Base-by-base conservation (phyloP, 2,113 vertebrate species). In the Sturnus vulgaris region DNA sequence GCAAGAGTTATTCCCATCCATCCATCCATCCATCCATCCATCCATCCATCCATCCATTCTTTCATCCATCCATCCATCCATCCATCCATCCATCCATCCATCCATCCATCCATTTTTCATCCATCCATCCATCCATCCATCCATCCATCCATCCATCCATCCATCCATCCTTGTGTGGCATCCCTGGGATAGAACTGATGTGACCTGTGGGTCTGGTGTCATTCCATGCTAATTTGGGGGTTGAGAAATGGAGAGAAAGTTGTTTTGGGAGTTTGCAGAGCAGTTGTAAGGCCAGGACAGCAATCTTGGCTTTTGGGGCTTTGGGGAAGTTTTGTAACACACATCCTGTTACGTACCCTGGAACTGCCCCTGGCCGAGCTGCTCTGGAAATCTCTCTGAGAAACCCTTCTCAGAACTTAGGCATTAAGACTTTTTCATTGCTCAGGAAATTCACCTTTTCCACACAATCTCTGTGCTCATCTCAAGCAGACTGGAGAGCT, bases 281-380 rank as follows among this genome's bases (percentile, higher is more conserved):
- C 23, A 39, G 23, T 1, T 4, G 22, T 53, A 76, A 65, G 65
- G 37, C 37, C 37, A 44, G 61, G 46, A 78, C 65, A 60, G 40
- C 46, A 61, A 30, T 35, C 50, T 33, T 55, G 33, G 28, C 9
- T 70, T 86, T 60, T 30, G 15, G 15, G 15, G 11, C 9, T 5
- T 35, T 73, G 39, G 6, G 30, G 40, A 63, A 16, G 31, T 46
- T 57, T 56, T 50, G 6, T 28, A 24, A 31, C 25, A 75, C 15
- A 63, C 47, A 57, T 33, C 4, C 49, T 44, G 31, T 64, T 39
- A 16, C 0, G 0, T 24, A 9, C 5, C 22, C 8, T 2, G 13
- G 47, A 75, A 24, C 31, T 66, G n/a, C 23, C 19, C 15, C 12
- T 46, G 24, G 6, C 22, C 2, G 8, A 44, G 56, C 18, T 80